A percentile compares a stretch with the other conserved stretches of the same genome.
Conservation (phyloP, 2,797 vertebrate genomes). For the Hemibagrus guttatus region DNA sequence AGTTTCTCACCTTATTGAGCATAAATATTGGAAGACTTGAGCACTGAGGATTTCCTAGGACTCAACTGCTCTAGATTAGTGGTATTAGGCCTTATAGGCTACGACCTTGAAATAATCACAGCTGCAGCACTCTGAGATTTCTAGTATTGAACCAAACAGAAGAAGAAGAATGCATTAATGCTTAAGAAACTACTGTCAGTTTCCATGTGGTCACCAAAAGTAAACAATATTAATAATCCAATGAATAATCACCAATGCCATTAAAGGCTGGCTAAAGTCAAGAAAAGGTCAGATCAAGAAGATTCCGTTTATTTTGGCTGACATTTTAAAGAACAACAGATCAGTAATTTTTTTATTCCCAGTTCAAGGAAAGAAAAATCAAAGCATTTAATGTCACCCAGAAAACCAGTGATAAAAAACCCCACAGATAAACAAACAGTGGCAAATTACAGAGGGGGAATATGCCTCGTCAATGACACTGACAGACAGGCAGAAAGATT, state of each 20-base stretch:
- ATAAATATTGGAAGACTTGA: constrained; percentile 24
- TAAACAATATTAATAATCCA: constrained; percentile 1
- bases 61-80: neutral
- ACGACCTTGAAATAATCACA: neutral
- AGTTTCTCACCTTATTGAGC: constrained; percentile 36
- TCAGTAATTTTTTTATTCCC: neutral
- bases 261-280: neutral
- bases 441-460: constrained; percentile 46
- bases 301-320: neutral
- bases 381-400: neutral
- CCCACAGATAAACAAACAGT: constrained; percentile 32
- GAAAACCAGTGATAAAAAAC: neutral
- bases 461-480: constrained; percentile 46
- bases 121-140: neutral
- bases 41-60: neutral
- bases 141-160: neutral
- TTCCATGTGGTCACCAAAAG: neutral
- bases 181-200: neutral
- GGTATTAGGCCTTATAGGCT: neutral
- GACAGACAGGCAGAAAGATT: constrained; percentile 50
- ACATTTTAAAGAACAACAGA: neutral
- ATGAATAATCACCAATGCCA: neutral
- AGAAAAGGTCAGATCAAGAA: constrained; percentile 13
- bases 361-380: neutral
- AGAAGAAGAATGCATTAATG: neutral